Conservation (phyloP, 2,113 vertebrate species). For the Tachycineta bicolor region DNA sequence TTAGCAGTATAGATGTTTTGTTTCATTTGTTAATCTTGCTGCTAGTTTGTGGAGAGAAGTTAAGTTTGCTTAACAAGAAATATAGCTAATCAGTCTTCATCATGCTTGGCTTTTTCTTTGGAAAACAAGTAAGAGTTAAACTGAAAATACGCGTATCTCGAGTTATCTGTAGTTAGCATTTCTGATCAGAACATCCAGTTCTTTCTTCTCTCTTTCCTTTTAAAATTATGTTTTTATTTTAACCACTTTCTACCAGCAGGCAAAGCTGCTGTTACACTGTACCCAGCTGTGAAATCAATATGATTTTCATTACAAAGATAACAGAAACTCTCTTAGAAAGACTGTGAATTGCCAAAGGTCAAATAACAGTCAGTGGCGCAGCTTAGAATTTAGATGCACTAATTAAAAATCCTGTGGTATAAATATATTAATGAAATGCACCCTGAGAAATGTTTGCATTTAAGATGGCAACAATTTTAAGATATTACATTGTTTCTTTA, state of each 20-base stretch:
- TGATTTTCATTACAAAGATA: slow-evolving; percentile 73
- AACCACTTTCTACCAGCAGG: slow-evolving; percentile 56
- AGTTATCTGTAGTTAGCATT: slow-evolving; percentile 46
- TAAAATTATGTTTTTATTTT: slow-evolving; percentile 68
- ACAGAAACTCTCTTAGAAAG: slow-evolving; percentile 65
- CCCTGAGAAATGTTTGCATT: slow-evolving; percentile 44
- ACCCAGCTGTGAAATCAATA: slow-evolving; percentile 71
- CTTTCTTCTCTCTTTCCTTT: slow-evolving; percentile 59
- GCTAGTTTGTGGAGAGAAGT: neutral
- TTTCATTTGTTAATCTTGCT: neutral
- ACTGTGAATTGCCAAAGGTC: slow-evolving; percentile 68
- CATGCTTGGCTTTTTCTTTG: neutral
- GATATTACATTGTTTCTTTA: slow-evolving; percentile 21
- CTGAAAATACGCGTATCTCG: neutral
- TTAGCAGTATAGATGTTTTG: neutral
- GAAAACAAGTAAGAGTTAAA: slow-evolving; percentile 13
- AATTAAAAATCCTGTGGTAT: slow-evolving; percentile 56
- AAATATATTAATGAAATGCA: slow-evolving; percentile 62
- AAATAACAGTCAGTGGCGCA: slow-evolving; percentile 63
- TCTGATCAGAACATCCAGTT: slow-evolving; percentile 57
- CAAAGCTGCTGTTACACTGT: slow-evolving; percentile 63
- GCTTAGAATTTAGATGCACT: slow-evolving; percentile 61
- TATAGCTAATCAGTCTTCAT: neutral
- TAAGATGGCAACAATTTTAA: slow-evolving; percentile 21
- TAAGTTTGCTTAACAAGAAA: neutral